Base-by-base conservation (phyloP, 2,113 vertebrate genomes). In the Saguinus midas region DNA sequence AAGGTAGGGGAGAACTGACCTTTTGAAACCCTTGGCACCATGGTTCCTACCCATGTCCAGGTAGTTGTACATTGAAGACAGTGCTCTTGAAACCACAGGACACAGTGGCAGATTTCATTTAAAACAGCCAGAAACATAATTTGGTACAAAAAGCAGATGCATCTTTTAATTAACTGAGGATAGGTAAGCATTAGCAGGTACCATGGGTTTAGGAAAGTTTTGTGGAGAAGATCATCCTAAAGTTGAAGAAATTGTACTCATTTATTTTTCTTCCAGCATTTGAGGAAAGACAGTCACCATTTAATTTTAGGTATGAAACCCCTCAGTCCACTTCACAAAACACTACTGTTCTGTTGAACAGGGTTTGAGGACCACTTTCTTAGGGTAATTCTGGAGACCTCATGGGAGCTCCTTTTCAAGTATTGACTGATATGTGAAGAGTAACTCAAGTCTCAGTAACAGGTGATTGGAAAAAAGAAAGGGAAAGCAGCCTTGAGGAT, bases 381-480 rank as follows among this genome's bases (percentile, higher is more conserved):
- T n/a, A 37, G 68, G 48, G 27, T 81, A 89, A 27, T 5, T 27
- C 18, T 14, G 58, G 27, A 84, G 5, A 80, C 45, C 43, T 10
- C 16, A 40, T 48, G n/a, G 43, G 7, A 5, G 37, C 6, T 43
- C 13, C 18, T 96, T 20, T 50, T 86, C 25, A n/a, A 40, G 12
- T 37, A 52, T 2, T 68, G 45, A 81, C 29, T 80, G 29, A 70
- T 37, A 76, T 21, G 18, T 73, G 16, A 32, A 72, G 80, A 37
- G 76, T 58, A 82, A 18, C 87, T 81, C 29, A 78, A 27, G 27
- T 27, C 27, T 76, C n/a, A 52, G 66, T 45, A 43, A 58, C 5
- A n/a, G 20, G 35, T 61, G 35, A 73, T 29, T 92, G 23, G 78
- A n/a, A 91, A 96, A 82, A 96, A 82, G 66, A 23, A 96, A 37